Evolutionary conservation across 2,113 vertebrate species (phyloP).

Genomic region (Phaethon lepturus): DNA sequence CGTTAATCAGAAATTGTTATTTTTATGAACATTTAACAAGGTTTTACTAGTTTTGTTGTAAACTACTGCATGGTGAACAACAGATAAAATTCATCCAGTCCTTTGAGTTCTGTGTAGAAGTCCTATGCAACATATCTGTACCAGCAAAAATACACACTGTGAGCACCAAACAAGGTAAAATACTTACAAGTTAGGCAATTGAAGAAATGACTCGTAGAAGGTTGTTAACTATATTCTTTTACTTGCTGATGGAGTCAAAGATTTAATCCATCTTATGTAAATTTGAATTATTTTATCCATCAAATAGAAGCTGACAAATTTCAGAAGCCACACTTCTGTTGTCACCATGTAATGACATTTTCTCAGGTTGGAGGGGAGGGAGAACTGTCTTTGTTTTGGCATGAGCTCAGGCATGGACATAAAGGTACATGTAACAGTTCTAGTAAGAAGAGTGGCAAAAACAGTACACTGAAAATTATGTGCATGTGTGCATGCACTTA

Average conservation of each 20-base stretch:
- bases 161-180: neutral
- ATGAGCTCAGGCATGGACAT: neutral
- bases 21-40: neutral
- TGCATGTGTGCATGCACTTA: neutral
- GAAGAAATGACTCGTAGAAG: neutral
- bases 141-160: neutral
- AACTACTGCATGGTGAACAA: neutral
- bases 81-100: neutral
- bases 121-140: neutral
- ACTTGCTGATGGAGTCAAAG: neutral
- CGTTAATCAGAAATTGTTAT: neutral
- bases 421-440: neutral
- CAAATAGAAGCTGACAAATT: neutral
- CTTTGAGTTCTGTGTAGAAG: neutral
- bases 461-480: neutral
- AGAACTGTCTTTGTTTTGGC: neutral
- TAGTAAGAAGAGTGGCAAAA: neutral
- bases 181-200: neutral
- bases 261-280: neutral
- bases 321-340: neutral
- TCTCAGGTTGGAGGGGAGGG: neutral
- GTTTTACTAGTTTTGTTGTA: neutral
- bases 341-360: neutral
- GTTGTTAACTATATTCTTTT: neutral
- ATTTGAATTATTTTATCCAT: neutral